Evolutionary conservation across 2,888 invertebrate genomes (phyloP), one percentile per base, ranked within the genome.

Genomic region (Marronus borbonicus): DNA sequence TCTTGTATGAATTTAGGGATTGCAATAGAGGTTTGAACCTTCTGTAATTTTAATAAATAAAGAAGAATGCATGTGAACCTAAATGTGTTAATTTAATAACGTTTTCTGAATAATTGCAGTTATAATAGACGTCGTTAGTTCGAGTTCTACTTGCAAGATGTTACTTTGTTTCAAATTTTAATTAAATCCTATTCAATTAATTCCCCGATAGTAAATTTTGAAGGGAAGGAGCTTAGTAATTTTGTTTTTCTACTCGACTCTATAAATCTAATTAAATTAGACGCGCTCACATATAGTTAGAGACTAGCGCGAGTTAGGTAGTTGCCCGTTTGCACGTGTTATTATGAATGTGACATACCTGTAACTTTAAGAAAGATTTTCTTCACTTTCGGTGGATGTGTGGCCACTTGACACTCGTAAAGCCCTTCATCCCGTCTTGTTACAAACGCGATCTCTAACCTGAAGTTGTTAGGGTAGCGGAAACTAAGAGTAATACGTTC

Each of bases 361-460:
- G 91, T 92, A 82, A 92, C 90, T 86, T 90, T 89, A 76, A 93
- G 89, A 84, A 90, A 90, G 85, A 92, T 91, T 85, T 90, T 90
- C 85, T 91, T 91, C 80, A 92, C 91, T 86, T 91, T 88, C 20
- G 92, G 91, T 50, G 92, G 92, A 87, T 92, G 92, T 36, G 92
- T 92, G 70, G 92, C 91, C 78, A 93, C 90, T 88, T 93, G 92
- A 86, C 93, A 93, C 86, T 92, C 91, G 87, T 93, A 93, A 70
- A 92, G 87, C 12, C 92, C 92, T 81, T 92, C 92, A 85, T 93
- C 93, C 78, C 90, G 88, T 78, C 90, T 89, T 64, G 90, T 90
- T 80, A 92, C 91, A 84, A 90, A 91, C 80, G 89, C 89, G 82
- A 93, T 92, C 86, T 91, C 91, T 81, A 93, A 88, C 82, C 92